Conservation (phyloP, 2,797 vertebrate genomes). For the Lemur catta region DNA sequence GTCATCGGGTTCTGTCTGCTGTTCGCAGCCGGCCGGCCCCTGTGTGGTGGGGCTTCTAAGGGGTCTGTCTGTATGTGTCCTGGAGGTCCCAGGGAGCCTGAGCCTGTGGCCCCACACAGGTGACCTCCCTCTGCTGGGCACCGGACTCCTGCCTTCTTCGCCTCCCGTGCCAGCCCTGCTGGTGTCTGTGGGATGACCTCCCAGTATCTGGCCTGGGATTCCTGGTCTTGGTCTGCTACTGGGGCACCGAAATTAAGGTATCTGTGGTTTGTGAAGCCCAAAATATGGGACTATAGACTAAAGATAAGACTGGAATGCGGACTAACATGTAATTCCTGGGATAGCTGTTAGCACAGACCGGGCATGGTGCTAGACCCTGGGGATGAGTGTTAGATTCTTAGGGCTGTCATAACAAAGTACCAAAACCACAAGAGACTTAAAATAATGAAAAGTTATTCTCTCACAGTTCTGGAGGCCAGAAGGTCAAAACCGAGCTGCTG, state of each 20-base stretch:
- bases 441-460: not conserved
- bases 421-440: no score
- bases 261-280: not conserved
- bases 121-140: not conserved
- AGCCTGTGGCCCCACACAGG: not conserved
- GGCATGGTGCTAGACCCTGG: no score
- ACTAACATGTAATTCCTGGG: not conserved
- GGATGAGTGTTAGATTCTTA: fast-evolving
- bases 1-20: not conserved
- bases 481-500: not conserved
- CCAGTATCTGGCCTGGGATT: not conserved
- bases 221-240: not conserved
- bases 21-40: not conserved
- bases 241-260: not conserved
- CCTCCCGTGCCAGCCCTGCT: fast-evolving
- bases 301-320: not conserved
- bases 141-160: not conserved
- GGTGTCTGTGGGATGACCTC: no score
- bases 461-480: not conserved
- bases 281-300: not conserved
- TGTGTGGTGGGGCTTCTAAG: not conserved
- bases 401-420: not conserved
- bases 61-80: not conserved
- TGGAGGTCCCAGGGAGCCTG: not conserved
- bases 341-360: not conserved